Percentiles rank a stretch among this genome's conserved stretches.
Conservation (phyloP, 2,113 vertebrate genomes). For the Pseudolaguvia tuberculata region DNA sequence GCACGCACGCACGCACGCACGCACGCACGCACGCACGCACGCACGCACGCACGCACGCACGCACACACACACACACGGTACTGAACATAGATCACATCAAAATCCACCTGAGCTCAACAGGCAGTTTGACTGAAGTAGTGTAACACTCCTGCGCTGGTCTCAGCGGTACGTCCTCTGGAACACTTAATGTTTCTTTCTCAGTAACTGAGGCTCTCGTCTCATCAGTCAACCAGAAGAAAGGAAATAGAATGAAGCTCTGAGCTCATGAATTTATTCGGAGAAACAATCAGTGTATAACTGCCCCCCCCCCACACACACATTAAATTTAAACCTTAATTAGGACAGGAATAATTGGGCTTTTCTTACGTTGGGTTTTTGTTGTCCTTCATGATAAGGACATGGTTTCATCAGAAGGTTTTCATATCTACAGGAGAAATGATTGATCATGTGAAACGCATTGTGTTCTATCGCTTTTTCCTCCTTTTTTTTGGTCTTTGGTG, state of each 20-base stretch:
- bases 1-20: too few species aligned
- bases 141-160: slow-evolving; percentile 63
- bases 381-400: slow-evolving; percentile 1
- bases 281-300: too few species aligned
- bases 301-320: slow-evolving; percentile 43
- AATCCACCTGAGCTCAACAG: slow-evolving; percentile 51
- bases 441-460: slow-evolving; percentile 7
- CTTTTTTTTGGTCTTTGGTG: slow-evolving; percentile 15
- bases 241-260: slow-evolving; percentile 10
- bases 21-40: too few species aligned
- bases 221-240: slow-evolving; percentile 43
- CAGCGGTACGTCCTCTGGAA: slow-evolving; percentile 55
- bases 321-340: slow-evolving; percentile 52
- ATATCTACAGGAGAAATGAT: slow-evolving; percentile 14
- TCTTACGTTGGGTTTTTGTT: slow-evolving; percentile 4
- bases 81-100: not conserved
- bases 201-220: slow-evolving; percentile 43
- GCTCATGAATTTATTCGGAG: slow-evolving; percentile 40
- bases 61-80: slow-evolving; percentile 42
- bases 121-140: slow-evolving; percentile 57
- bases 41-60: too few species aligned
- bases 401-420: slow-evolving; percentile 7
- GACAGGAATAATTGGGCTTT: slow-evolving; percentile 40
- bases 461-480: not conserved
- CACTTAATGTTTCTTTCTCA: slow-evolving; percentile 41